These are phyloP conservation scores for Aphis craccivora DNA, from an alignment of 1,140 invertebrate genomes.

Conservation along the genomic window DNA sequence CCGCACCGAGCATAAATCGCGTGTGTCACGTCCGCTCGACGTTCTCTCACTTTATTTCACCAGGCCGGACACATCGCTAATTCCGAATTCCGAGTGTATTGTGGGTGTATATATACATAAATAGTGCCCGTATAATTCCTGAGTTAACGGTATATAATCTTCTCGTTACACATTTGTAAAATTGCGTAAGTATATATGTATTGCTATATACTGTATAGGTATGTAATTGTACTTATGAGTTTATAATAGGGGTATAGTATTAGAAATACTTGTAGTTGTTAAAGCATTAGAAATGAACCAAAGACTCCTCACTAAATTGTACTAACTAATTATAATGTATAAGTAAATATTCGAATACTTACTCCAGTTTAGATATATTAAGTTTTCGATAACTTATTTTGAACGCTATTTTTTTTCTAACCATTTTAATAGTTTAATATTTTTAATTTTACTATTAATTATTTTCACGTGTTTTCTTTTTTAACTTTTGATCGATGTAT, in stretches of 20 bases:
- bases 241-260: not conserved
- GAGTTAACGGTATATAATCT: slow-evolving; percentile 5
- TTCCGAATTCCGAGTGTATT: not conserved
- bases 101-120: not conserved
- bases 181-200: not conserved
- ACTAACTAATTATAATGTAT: not conserved
- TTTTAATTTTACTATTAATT: not conserved
- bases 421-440: not conserved
- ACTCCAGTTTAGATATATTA: too few relatives aligned
- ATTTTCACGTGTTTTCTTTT: too few relatives aligned
- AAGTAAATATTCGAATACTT: not conserved
- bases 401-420: not conserved
- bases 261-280: not conserved
- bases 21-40: slow-evolving; percentile 2
- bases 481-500: too few relatives aligned
- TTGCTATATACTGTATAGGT: not conserved
- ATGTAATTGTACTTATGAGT: not conserved
- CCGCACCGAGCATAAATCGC: not conserved
- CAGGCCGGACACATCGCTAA: not conserved
- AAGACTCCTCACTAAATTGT: not conserved
- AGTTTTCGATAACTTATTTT: not conserved
- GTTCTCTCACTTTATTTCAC: slow-evolving; percentile 12
- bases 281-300: not conserved
- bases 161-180: not conserved
- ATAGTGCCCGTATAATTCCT: not conserved